Percentiles rank a stretch among this genome's conserved stretches.
These are phyloP conservation scores for Thecocarcelia acutangulata DNA, from an alignment of 2,888 invertebrate genomes.

Conservation along the genomic window DNA sequence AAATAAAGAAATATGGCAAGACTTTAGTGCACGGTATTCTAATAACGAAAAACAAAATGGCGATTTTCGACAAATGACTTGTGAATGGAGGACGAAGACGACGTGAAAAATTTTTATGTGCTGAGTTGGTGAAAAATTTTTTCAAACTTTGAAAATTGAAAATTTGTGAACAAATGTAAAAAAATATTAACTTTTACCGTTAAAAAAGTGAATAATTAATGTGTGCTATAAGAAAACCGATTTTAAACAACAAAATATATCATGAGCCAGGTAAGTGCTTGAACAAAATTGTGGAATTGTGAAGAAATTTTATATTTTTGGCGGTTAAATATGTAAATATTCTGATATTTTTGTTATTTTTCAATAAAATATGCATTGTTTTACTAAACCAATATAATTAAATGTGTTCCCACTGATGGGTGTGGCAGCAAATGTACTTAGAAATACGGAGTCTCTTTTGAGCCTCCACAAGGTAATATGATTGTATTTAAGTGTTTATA, in stretches of 20 bases:
- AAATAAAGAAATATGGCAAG: conserved; percentile 47
- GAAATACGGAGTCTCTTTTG: conserved; percentile 53
- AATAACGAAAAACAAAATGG: conserved; percentile 76
- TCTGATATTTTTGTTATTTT: conserved; percentile 74
- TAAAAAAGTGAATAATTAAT: conserved; percentile 79
- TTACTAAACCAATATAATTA: conserved; percentile 68
- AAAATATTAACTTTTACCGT: conserved; percentile 68
- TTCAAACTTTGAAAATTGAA: conserved; percentile 73
- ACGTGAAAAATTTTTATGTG: conserved; percentile 72
- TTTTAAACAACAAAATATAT: conserved; percentile 79
- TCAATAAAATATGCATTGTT: conserved; percentile 72
- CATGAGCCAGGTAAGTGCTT: conserved; percentile 81
- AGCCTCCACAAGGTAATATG: conserved; percentile 53
- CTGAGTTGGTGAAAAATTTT: conserved; percentile 73
- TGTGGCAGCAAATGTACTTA: conserved; percentile 73
- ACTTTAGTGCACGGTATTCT: conserved; percentile 28
- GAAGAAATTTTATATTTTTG: conserved; percentile 72
- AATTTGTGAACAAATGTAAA: conserved; percentile 64
- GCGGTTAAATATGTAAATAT: conserved; percentile 74
- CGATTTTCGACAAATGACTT: conserved; percentile 75
- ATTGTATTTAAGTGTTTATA: conserved; percentile 11
- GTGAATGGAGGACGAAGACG: conserved; percentile 71
- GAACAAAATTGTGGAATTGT: conserved; percentile 73
- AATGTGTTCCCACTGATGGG: conserved; percentile 73
- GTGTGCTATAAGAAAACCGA: conserved; percentile 78